phyloP scores from a whole-genome alignment of 1,140 invertebrate genomes.

The Dufourea novaeangliae region DNA sequence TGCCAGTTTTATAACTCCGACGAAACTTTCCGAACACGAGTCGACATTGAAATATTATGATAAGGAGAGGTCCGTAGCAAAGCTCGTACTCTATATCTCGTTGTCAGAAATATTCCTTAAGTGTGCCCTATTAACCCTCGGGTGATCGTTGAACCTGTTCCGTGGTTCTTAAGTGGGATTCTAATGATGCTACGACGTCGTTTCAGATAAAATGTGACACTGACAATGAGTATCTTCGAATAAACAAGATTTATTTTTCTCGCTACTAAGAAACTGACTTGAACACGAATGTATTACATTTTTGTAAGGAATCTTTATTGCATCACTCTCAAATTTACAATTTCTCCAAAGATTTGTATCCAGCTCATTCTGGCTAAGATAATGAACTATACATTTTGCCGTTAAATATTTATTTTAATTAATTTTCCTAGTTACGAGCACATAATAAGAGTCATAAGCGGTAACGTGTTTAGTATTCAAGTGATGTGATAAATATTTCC shows the following conservation, averaged over 20 bases:
- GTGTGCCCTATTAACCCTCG: conserved; percentile 1
- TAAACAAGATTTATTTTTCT: neutral
- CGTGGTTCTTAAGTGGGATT: neutral
- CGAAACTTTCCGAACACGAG: no score
- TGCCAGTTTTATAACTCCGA: no score
- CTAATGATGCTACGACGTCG: neutral
- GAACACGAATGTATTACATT: neutral
- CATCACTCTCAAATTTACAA: neutral
- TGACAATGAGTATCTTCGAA: neutral
- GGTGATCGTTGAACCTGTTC: neutral
- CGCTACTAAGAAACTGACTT: neutral
- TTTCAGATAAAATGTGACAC: neutral
- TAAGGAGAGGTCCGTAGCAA: neutral
- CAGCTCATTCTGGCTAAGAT: no score
- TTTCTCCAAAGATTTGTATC: no score
- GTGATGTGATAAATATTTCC: no score
- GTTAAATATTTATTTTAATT: no score
- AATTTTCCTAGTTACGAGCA: no score
- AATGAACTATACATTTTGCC: no score
- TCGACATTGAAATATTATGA: neutral
- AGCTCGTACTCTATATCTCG: conserved; percentile 6
- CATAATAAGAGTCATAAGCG: no score
- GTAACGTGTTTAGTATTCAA: no score
- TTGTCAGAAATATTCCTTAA: conserved; percentile 3
- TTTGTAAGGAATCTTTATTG: neutral